Percentiles rank a stretch among this genome's conserved stretches.
Evolutionary conservation across 2,888 invertebrate species (phyloP).

Genomic region (Punctoribates punctum): DNA sequence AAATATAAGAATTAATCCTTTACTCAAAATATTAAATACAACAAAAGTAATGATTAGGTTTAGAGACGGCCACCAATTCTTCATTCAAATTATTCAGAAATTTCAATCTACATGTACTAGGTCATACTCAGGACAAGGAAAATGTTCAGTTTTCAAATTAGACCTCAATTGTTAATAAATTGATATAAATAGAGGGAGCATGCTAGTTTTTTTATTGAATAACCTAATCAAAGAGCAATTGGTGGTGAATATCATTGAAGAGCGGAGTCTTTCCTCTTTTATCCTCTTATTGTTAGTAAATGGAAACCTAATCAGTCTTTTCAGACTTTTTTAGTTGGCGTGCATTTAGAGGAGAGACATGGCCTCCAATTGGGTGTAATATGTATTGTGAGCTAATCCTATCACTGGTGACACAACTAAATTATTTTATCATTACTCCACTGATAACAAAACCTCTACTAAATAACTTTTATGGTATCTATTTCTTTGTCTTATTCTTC

Average conservation of each 20-base stretch:
- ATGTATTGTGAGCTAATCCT: background rate
- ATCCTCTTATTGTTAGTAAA: background rate
- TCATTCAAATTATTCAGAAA: too few species aligned
- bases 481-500: background rate
- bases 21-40: too few species aligned
- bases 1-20: too few species aligned
- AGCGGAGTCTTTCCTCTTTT: background rate
- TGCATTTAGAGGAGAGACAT: background rate
- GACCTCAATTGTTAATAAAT: too few species aligned
- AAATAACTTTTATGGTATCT: conserved; percentile 3
- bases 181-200: too few species aligned
- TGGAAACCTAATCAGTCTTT: background rate
- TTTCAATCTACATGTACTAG: too few species aligned
- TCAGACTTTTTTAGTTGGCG: background rate
- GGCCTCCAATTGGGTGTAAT: background rate
- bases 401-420: background rate
- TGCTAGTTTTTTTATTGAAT: too few species aligned
- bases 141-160: too few species aligned
- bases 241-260: background rate
- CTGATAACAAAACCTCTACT: background rate
- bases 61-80: too few species aligned
- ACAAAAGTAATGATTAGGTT: too few species aligned
- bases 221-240: background rate
- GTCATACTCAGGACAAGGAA: too few species aligned
- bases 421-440: background rate